Evolutionary conservation across 2,888 invertebrate species (phyloP), one percentile per base, ranked within the genome.

Genomic region (Timandra comae): DNA sequence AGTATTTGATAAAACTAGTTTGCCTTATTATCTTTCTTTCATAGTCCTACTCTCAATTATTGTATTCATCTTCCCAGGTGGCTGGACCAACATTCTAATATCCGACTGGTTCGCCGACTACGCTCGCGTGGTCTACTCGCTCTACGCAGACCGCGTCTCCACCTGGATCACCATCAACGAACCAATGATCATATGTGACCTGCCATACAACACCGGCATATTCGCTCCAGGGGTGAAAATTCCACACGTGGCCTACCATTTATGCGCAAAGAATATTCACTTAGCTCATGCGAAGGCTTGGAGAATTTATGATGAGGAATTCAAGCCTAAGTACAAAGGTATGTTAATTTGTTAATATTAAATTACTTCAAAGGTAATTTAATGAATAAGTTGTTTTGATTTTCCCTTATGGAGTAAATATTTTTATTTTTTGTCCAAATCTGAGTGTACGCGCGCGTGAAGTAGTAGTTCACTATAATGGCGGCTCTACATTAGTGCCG

Each of bases 91-190:
- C 59, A 84, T 88, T 0, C 69, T 86, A 33, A 82, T 89, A 2
- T 77, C 81, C 7, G 86, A 88, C n/a, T 79, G 88, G 60, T 90
- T 89, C 48, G 79, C 69, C 21, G 88, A 89, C 45, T 91, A 88
- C 53, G 88, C 90, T 0, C 76, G 82, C 12, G 45, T 90, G 0
- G 63, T 84, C 2, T 87, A 82, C 52, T 69, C 75, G 2, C 69
- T 88, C 41, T 89, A 81, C 45, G 90, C 87, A 0, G 87, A 88
- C 48, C 79, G 88, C 23, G 88, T 91, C 1, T 87, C 82, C 56
- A 69, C 81, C 26, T 93, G 92, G 92, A 81, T 91, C 0, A 93
- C 93, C 0, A 82, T 93, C 34, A 93, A 93, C 60, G 93, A 93
- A 53, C 91, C 92, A 0, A 54, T 66, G 12, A 42, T 71, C 2